These are phyloP conservation scores for Equus quagga DNA, from an alignment of 2,113 vertebrate species.

Conservation along the genomic window DNA sequence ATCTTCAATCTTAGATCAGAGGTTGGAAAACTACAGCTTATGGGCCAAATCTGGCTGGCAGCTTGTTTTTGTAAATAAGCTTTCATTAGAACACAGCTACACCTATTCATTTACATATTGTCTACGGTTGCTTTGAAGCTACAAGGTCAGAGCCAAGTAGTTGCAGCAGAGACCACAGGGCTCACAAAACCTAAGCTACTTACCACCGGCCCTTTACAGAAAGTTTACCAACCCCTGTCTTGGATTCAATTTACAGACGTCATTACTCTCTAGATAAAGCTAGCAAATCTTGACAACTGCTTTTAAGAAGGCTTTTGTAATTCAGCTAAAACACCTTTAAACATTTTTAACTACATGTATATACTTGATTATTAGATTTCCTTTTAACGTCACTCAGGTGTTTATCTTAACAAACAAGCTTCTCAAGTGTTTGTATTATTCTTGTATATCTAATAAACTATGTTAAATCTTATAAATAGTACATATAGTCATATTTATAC, in stretches of 20 bases:
- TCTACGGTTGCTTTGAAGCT: not conserved
- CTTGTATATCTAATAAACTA: constrained; percentile 5
- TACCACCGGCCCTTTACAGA: not conserved
- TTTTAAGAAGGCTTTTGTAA: not conserved
- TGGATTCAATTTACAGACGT: not conserved
- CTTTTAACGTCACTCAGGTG: not conserved
- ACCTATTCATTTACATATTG: not conserved
- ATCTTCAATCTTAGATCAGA: not conserved
- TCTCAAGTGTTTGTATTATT: constrained; percentile 2
- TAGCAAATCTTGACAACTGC: not conserved
- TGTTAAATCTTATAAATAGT: constrained; percentile 16
- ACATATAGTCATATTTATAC: not conserved
- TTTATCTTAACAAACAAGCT: constrained; percentile 8
- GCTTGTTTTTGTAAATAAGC: not conserved
- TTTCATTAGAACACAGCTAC: not conserved
- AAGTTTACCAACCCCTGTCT: not conserved
- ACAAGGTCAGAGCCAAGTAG: not conserved
- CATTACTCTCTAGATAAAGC: not conserved
- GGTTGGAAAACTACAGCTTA: not conserved
- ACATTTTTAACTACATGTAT: constrained; percentile 26
- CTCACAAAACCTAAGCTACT: not conserved
- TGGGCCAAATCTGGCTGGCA: not conserved
- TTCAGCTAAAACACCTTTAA: not conserved
- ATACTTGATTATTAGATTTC: not conserved
- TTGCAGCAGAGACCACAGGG: not conserved